phyloP scores from a whole-genome alignment of 2,113 vertebrate species.

The Mellivora capensis region DNA sequence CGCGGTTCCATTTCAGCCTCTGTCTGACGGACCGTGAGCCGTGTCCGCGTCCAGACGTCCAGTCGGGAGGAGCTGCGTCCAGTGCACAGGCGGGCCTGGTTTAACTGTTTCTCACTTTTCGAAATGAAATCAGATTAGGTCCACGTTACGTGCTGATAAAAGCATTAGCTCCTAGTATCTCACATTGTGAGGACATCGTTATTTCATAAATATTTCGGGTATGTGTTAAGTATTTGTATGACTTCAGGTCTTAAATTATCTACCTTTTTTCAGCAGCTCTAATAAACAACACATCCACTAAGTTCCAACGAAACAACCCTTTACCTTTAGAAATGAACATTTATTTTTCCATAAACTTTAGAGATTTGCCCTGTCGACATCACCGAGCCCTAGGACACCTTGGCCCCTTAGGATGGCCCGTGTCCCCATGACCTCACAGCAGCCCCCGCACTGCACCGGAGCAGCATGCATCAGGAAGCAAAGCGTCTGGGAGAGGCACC shows the following conservation, averaged over 20 bases:
- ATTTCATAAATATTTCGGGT: background rate
- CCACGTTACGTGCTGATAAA: background rate
- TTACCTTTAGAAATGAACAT: background rate
- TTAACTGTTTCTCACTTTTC: background rate
- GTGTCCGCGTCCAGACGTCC: background rate
- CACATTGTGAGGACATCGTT: background rate
- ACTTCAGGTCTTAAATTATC: background rate
- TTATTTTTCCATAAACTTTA: background rate
- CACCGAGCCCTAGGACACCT: background rate
- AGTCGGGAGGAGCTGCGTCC: fast-evolving
- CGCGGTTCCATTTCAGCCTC: fast-evolving
- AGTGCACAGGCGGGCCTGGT: background rate
- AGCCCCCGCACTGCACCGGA: fast-evolving
- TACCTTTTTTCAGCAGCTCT: background rate
- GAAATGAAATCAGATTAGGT: background rate
- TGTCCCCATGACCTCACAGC: background rate
- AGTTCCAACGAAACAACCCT: background rate
- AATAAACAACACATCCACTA: background rate
- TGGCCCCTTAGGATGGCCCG: background rate
- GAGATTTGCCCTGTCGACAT: fast-evolving
- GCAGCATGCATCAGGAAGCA: fast-evolving
- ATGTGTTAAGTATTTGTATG: too few relatives aligned
- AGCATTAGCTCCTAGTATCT: background rate
- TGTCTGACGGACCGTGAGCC: too few relatives aligned
- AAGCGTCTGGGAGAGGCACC: background rate